Evolutionary conservation across 2,888 invertebrate species (phyloP).

Genomic region (Pandemis cinnamomeana): DNA sequence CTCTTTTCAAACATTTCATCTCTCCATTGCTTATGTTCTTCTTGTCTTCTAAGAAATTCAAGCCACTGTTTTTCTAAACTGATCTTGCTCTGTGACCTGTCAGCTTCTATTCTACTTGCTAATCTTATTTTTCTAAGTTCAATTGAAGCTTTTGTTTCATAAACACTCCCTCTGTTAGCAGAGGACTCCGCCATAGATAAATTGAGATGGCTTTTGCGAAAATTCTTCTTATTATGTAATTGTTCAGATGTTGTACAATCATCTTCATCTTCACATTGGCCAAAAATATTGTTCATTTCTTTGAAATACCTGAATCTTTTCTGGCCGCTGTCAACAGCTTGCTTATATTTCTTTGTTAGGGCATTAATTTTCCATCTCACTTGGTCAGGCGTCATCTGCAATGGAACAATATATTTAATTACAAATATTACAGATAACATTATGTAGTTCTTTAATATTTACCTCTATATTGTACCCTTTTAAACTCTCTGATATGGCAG

Average conservation of each 20-base stretch:
- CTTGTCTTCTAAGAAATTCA: constrained; percentile 59
- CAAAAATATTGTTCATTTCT: constrained; percentile 62
- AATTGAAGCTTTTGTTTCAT: constrained; percentile 59
- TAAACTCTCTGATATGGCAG: constrained; percentile 61
- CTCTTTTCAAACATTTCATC: constrained; percentile 56
- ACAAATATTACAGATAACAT: constrained; percentile 7
- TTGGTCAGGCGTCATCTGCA: constrained; percentile 62
- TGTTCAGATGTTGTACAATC: constrained; percentile 52
- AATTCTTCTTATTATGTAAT: constrained; percentile 50
- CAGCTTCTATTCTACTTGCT: constrained; percentile 62
- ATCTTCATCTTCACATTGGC: constrained; percentile 60
- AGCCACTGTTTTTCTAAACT: constrained; percentile 65
- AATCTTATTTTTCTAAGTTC: constrained; percentile 63
- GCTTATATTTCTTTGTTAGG: constrained; percentile 64
- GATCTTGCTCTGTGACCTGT: constrained; percentile 61
- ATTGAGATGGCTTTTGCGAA: constrained; percentile 35
- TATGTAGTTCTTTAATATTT: constrained; percentile 3
- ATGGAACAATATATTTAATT: constrained; percentile 34
- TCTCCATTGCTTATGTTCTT: constrained; percentile 53
- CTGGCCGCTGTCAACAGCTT: constrained; percentile 57
- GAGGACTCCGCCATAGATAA: constrained; percentile 36
- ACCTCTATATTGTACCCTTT: constrained; percentile 61
- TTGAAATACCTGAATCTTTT: constrained; percentile 63
- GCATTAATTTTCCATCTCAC: constrained; percentile 69
- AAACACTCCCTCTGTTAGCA: constrained; percentile 13